Conservation (phyloP, 37 sponge, comb jelly and placozoan species). For the Chondrosia reniformis region DNA sequence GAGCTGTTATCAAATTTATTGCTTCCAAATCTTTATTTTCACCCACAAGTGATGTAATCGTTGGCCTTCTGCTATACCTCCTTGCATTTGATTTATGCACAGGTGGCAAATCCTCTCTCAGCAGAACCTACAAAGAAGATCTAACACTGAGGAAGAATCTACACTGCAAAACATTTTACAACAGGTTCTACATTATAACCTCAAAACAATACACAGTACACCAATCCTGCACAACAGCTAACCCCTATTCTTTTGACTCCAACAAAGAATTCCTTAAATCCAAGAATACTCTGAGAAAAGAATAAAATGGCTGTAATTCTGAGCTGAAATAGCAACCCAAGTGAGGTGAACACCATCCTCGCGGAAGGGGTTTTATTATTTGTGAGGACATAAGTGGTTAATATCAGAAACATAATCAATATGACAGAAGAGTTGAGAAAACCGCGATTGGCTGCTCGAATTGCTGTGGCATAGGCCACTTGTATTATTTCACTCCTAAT, state of each 20-base stretch:
- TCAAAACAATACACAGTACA: not conserved
- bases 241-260: constrained; percentile 66
- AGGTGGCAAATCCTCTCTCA: too few species aligned
- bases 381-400: constrained; percentile 26
- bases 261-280: constrained; percentile 51
- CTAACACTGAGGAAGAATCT: not conserved
- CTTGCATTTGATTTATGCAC: too few species aligned
- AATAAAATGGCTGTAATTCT: constrained; percentile 32
- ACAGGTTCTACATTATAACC: not conserved
- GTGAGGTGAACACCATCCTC: constrained; percentile 52
- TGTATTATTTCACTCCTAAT: too few species aligned
- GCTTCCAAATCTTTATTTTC: too few species aligned
- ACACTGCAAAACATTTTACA: not conserved
- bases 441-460: too few species aligned
- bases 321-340: constrained; percentile 28
- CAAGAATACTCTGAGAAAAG: constrained; percentile 27
- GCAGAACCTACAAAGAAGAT: not conserved
- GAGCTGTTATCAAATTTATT: too few species aligned
- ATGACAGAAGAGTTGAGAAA: constrained; percentile 24
- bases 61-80: constrained; percentile 1
- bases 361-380: constrained; percentile 38
- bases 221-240: not conserved
- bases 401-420: constrained; percentile 36
- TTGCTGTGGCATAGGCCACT: too few species aligned
- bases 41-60: not conserved